phyloP scores from a whole-genome alignment of 2,888 invertebrate species.

The Leptopilina syphax region DNA sequence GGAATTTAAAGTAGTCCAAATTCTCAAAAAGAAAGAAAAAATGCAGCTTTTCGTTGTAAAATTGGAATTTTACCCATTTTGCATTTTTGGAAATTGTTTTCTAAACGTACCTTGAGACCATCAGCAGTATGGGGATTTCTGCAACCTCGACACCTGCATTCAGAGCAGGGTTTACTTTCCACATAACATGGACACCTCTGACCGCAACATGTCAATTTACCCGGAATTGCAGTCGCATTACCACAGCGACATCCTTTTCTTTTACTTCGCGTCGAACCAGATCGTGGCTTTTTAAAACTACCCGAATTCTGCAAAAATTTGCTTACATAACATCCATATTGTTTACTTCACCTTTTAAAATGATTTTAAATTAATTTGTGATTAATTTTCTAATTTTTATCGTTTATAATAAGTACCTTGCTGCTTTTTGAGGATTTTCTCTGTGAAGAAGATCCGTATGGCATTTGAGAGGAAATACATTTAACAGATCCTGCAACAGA shows the following conservation, averaged over 20 bases:
- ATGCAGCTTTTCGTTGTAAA: too few relatives aligned
- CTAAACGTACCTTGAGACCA: constrained; percentile 83
- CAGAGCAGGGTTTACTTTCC: constrained; percentile 91
- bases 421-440: constrained; percentile 73
- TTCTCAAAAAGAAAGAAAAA: too few relatives aligned
- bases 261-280: constrained; percentile 76
- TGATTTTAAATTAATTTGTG: too few relatives aligned
- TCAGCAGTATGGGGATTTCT: constrained; percentile 92
- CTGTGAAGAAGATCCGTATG: constrained; percentile 70
- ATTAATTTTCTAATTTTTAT: too few relatives aligned
- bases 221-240: constrained; percentile 91
- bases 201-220: constrained; percentile 94
- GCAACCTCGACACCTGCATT: constrained; percentile 95
- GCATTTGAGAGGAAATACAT: constrained; percentile 72
- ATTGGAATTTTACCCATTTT: too few relatives aligned
- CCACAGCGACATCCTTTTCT: constrained; percentile 93
- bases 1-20: too few relatives aligned
- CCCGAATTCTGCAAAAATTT: constrained; percentile 68
- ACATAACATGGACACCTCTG: constrained; percentile 97
- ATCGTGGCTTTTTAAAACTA: constrained; percentile 78
- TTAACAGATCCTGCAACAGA: constrained; percentile 70
- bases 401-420: constrained; percentile 66
- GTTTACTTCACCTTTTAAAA: too few relatives aligned
- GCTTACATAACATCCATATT: constrained; percentile 19
- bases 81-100: too few relatives aligned